A percentile compares a stretch with the other conserved stretches of the same genome.
phyloP scores from a whole-genome alignment of 2,888 invertebrate genomes.

The Agrochola lychnidis region DNA sequence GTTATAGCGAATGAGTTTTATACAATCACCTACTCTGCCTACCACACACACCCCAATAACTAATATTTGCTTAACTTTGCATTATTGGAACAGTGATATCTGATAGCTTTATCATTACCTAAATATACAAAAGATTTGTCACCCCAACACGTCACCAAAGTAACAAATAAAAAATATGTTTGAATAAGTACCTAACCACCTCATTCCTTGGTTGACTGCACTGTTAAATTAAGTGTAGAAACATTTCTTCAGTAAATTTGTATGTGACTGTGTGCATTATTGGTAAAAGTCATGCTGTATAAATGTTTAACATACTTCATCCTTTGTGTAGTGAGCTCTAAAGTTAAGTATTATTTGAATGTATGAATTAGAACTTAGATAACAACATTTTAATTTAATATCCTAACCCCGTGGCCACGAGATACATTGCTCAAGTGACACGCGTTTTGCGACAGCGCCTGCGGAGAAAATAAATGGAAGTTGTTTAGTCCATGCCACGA shows the following conservation, averaged over 20 bases:
- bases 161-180: background rate
- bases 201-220: slow-evolving; percentile 24
- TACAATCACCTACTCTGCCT: background rate
- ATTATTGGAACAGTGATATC: background rate
- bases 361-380: background rate
- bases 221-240: slow-evolving; percentile 24
- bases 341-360: slow-evolving; percentile 39
- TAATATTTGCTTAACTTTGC: background rate
- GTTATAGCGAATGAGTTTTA: background rate
- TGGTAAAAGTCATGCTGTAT: slow-evolving; percentile 33
- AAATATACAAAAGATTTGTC: background rate
- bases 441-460: background rate
- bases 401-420: background rate
- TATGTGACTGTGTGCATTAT: background rate
- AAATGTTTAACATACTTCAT: slow-evolving; percentile 24
- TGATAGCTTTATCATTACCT: background rate
- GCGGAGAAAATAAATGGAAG: background rate
- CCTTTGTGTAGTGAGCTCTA: slow-evolving; percentile 25
- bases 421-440: background rate
- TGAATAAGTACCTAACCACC: slow-evolving; percentile 4
- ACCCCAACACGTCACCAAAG: background rate
- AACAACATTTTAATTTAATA: background rate
- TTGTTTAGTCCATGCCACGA: background rate
- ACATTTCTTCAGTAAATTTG: background rate
- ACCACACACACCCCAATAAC: background rate